These are phyloP conservation scores for Streptopelia turtur DNA, from an alignment of 2,797 vertebrate genomes.

Conservation along the genomic window DNA sequence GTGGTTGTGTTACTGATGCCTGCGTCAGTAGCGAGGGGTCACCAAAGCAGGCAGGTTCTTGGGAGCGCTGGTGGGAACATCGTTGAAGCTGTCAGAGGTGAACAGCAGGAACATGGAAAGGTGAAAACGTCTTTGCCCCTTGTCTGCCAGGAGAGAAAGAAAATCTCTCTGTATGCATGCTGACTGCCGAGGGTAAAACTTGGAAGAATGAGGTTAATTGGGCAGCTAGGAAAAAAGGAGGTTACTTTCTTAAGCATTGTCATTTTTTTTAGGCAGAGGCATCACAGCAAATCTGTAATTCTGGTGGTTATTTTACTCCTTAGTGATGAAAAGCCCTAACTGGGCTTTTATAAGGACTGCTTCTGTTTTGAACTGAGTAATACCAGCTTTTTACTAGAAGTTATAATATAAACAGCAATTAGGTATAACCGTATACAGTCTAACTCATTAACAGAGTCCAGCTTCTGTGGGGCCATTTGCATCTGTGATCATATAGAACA, in stretches of 20 bases:
- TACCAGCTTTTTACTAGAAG: background rate
- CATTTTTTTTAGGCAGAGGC: background rate
- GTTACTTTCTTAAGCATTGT: background rate
- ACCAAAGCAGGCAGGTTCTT: background rate
- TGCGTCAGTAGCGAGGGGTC: background rate
- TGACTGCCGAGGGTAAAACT: background rate
- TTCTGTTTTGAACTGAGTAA: background rate
- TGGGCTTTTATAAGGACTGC: background rate
- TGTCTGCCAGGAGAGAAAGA: background rate
- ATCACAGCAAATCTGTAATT: background rate
- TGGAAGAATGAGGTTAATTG: background rate
- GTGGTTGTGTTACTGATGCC: background rate
- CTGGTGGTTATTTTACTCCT: background rate
- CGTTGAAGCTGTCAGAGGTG: background rate
- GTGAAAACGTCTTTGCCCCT: background rate
- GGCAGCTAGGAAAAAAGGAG: background rate
- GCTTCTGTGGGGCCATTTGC: background rate
- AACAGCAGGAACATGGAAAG: background rate
- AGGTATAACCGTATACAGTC: background rate
- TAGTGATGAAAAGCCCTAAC: background rate
- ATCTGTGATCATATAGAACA: background rate
- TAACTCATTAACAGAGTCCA: background rate
- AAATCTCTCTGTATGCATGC: background rate
- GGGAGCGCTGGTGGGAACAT: rapidly evolving
- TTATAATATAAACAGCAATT: background rate